These are phyloP conservation scores for Eunapius fragilis DNA, from an alignment of 37 sponge, comb jelly and placozoan genomes.

Conservation along the genomic window DNA sequence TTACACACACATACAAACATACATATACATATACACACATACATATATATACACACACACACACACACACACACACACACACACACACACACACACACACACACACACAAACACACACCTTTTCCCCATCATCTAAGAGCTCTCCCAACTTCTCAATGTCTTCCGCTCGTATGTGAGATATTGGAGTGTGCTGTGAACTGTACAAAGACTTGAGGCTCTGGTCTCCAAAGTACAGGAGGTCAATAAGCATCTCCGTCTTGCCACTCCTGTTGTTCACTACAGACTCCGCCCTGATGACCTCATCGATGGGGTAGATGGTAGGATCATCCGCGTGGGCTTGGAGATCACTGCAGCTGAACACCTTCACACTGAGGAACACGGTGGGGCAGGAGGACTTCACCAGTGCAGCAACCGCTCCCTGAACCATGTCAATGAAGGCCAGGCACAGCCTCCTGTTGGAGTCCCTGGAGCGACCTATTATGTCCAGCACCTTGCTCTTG, in stretches of 20 bases:
- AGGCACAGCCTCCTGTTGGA: slow-evolving; percentile 17
- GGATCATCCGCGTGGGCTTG: slow-evolving; percentile 23
- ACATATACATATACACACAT: not conserved
- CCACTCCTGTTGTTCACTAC: slow-evolving; percentile 25
- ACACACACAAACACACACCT: slow-evolving; percentile 10
- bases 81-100: not conserved
- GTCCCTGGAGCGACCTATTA: slow-evolving; percentile 34
- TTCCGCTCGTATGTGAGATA: slow-evolving; percentile 51
- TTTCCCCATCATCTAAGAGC: slow-evolving; percentile 57
- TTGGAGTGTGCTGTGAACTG: slow-evolving; percentile 19
- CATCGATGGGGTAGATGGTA: slow-evolving; percentile 42
- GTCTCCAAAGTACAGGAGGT: slow-evolving; percentile 68
- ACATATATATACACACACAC: slow-evolving; percentile 1
- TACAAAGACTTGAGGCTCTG: not conserved
- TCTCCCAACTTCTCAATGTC: slow-evolving; percentile 38
- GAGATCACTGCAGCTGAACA: slow-evolving; percentile 62
- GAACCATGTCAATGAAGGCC: slow-evolving; percentile 52
- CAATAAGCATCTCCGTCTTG: slow-evolving; percentile 26
- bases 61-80: not conserved
- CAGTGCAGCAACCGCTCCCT: slow-evolving; percentile 34
- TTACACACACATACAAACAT: no score
- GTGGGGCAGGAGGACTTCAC: slow-evolving; percentile 57
- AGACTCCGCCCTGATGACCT: slow-evolving; percentile 36
- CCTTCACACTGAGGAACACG: slow-evolving; percentile 41
- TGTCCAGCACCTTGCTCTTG: slow-evolving; percentile 28